Conservation (phyloP, 2,888 invertebrate genomes). For the Platycheirus rosarum region DNA sequence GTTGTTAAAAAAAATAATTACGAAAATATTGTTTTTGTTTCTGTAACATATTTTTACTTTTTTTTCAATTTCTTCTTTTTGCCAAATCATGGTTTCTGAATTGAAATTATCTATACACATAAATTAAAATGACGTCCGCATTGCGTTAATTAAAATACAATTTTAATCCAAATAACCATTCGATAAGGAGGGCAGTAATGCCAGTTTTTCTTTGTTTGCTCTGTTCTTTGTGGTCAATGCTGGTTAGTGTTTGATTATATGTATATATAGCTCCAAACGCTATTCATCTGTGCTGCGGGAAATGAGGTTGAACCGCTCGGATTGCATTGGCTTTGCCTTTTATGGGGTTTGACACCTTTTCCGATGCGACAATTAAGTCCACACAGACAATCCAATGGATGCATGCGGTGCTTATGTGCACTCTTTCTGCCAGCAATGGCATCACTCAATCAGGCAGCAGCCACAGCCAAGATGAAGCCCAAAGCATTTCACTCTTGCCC, state of each 20-base stretch:
- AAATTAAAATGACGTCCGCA: no score
- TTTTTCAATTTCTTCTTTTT: no score
- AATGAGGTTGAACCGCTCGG: constrained; percentile 67
- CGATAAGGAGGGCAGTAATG: constrained; percentile 12
- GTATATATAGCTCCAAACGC: background rate
- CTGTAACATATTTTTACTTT: no score
- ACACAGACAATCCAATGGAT: constrained; percentile 33
- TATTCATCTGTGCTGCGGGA: constrained; percentile 15
- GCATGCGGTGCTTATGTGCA: constrained; percentile 9
- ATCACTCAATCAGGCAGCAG: constrained; percentile 57
- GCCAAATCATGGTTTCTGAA: no score
- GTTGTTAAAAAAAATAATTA: no score
- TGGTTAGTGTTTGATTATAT: background rate
- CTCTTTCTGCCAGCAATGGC: constrained; percentile 45
- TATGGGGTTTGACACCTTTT: constrained; percentile 68
- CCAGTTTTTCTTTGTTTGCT: background rate
- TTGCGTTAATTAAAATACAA: constrained; percentile 18
- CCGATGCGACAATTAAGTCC: constrained; percentile 33
- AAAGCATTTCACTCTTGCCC: constrained; percentile 9
- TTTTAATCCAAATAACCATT: background rate
- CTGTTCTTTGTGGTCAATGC: constrained; percentile 9
- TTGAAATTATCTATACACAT: no score
- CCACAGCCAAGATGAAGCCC: constrained; percentile 18
- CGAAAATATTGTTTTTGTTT: no score
- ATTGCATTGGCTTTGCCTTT: constrained; percentile 67